Evolutionary conservation across 2,797 vertebrate genomes (phyloP), one percentile per base, ranked within the genome.

Genomic region (Euthynnus affinis): DNA sequence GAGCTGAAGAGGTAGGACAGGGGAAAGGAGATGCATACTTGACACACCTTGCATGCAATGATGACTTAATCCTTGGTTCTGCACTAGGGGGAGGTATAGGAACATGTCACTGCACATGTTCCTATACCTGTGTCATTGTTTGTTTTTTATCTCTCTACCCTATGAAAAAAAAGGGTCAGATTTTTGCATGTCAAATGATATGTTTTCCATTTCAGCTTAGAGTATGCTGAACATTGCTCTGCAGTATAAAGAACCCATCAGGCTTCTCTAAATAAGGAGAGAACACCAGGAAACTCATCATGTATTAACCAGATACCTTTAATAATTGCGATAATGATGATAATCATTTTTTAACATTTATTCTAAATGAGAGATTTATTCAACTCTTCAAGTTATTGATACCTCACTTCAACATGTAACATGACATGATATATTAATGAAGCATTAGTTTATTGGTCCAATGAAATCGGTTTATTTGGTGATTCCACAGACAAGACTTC

Each of bases 1-100:
- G 9, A 15, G 22, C 6, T 52, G 23, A 32, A 72, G 23, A 10
- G 5, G 9, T 8, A 34, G 17, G 27, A 56, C 18, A n/a, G 27
- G 25, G 37, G 62, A 53, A 23, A 1, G 18, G 0, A 56, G 6
- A 29, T 32, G 29, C 29, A 49, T 4, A 42, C 0, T 1, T 0
- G 8, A 15, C 44, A 46, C 44, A 5, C 6, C 15, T 46, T 49
- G 46, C 18, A 49, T 49, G 46, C 9, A 18, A 20, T 49, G 17
- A 46, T 49, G 17, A 46, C 40, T 27, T 23, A 3, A 13, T 18
- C 18, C 44, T 18, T 46, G 3, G 8, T 32, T 55, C 4, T 62
- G 12, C 89, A 90, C 73, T 74, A 91, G 92, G 29, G 76, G 82
- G 85, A 34, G 77, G 14, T 68, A 64, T 56, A 86, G 75, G 27